These are phyloP conservation scores for Rynchops niger DNA, from an alignment of 2,113 vertebrate species.

Conservation along the genomic window DNA sequence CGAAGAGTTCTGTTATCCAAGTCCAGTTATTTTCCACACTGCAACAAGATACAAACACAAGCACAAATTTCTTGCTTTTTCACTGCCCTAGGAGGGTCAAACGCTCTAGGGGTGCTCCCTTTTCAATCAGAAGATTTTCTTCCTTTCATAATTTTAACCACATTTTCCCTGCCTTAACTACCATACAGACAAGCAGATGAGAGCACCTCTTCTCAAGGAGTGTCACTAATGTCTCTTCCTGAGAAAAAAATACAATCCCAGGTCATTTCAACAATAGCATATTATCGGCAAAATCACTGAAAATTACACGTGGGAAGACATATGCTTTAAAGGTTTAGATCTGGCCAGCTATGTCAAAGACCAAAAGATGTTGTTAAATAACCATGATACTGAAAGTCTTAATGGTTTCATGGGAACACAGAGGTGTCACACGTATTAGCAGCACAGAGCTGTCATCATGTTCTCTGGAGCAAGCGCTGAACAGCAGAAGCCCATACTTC, in stretches of 20 bases:
- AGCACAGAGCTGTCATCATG: not conserved
- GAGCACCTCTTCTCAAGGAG: not conserved
- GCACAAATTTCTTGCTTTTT: not conserved
- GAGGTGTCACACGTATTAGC: not conserved
- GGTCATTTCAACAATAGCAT: not conserved
- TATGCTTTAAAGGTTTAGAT: not conserved
- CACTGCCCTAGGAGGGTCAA: not conserved
- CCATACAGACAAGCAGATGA: not conserved
- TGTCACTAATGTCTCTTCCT: not conserved
- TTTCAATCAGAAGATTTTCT: not conserved
- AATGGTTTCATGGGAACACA: not conserved
- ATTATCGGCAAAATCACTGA: not conserved
- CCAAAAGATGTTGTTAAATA: not conserved
- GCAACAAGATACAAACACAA: not conserved
- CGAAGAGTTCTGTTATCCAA: not conserved
- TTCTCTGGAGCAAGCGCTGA: not conserved
- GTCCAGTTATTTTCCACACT: not conserved
- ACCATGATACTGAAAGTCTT: not conserved
- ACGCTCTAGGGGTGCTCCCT: not conserved
- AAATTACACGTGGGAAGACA: rapidly evolving
- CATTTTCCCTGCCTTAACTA: not conserved
- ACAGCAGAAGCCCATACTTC: not conserved
- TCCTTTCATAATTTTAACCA: not conserved
- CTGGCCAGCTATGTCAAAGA: not conserved
- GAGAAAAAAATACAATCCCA: not conserved